A percentile compares a stretch with the other conserved stretches of the same genome.
Evolutionary conservation across 1,140 invertebrate species (phyloP).

Genomic region (Drosophila teissieri): DNA sequence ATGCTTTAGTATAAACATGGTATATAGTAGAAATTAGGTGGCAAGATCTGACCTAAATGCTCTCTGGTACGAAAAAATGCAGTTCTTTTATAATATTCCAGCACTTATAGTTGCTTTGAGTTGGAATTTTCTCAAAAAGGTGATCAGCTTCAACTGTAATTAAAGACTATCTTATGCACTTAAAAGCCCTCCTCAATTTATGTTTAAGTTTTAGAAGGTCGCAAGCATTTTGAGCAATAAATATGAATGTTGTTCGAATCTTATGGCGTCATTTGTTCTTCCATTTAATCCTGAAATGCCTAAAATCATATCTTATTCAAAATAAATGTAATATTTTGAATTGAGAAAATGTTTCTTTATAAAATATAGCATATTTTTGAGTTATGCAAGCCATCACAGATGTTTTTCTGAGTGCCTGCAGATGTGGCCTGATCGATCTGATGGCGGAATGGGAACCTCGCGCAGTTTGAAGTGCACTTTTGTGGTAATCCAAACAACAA

Average conservation of each 20-base stretch:
- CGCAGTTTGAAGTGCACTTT: conserved; percentile 62
- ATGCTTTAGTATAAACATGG: background rate
- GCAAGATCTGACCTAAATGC: conserved; percentile 1
- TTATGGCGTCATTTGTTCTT: no score
- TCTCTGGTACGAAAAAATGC: background rate
- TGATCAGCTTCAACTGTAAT: background rate
- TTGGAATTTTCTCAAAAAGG: background rate
- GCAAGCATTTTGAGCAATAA: no score
- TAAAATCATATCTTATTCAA: no score
- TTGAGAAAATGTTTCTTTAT: no score
- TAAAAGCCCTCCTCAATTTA: no score
- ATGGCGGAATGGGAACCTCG: conserved; percentile 10
- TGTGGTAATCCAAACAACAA: conserved; percentile 51
- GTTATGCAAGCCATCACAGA: background rate
- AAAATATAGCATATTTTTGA: background rate
- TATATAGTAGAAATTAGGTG: background rate
- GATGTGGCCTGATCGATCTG: conserved; percentile 29
- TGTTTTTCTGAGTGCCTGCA: conserved; percentile 15
- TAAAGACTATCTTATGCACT: background rate
- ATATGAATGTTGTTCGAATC: no score
- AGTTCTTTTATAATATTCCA: background rate
- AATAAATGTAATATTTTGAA: no score
- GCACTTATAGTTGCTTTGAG: no score
- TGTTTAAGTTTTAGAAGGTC: no score
- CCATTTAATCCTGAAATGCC: no score